Evolutionary conservation across 2,888 invertebrate species (phyloP), one percentile per base, ranked within the genome.

Genomic region (Campoletis raptor): DNA sequence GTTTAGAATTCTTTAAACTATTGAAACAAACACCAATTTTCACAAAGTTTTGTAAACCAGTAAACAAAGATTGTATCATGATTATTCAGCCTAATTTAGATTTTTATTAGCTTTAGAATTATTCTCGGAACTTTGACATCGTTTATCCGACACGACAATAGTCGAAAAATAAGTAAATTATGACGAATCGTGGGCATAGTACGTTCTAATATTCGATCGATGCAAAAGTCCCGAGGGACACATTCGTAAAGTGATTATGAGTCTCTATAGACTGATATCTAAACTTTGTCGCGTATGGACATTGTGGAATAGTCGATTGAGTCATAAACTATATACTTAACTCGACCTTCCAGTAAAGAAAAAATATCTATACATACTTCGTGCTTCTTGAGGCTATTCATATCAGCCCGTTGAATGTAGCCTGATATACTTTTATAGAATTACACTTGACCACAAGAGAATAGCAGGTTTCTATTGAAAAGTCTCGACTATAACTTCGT

Each of bases 281-380:
- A 72, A 36, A 48, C 48, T 72, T 48, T 18, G 9, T 72, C 8
- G n/a, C 37, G 9, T 37, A 48, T 18, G n/a, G 36, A 72, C 72
- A 36, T 36, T 15, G 48, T 70, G 45, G 48, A 30, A 48, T 15
- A 15, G 30, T 24, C n/a, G 24, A 70, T 70, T 48, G 70, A 70
- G 70, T 48, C 70, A 42, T 15, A 8, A 30, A 9, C n/a, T 37
- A 67, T 69, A 69, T 67, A 42, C 69, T 42, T 24, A n/a, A 42
- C 69, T 40, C 7, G 52, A 30, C 73, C 52, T 73, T 67, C 10
- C 37, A 36, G 6, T 7, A 6, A 2, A 73, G 10, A 54, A 37
- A 73, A 10, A 48, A 48, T 52, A 37, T 52, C 48, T 37, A 7
- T 5, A 7, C 24, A 15, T 10, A 36, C 37, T 73, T 73, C 5